phyloP scores from a whole-genome alignment of 1,140 invertebrate genomes.

The Bombus ignitus region DNA sequence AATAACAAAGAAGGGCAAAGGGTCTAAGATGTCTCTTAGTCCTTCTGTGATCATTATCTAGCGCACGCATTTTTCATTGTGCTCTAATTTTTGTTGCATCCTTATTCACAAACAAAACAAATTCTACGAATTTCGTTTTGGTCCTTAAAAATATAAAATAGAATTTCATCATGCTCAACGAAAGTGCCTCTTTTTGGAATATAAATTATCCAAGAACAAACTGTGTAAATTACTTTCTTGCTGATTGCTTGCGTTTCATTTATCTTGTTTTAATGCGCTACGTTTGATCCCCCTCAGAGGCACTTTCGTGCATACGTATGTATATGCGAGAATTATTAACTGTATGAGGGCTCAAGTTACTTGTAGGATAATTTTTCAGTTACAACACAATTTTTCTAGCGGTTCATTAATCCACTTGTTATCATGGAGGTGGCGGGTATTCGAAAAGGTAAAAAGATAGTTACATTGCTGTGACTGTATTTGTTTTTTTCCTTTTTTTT shows the following conservation, averaged over 20 bases:
- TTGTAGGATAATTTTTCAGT: conserved; percentile 61
- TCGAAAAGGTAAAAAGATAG: background rate
- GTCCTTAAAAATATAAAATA: conserved; percentile 5
- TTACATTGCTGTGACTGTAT: background rate
- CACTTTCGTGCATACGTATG: conserved; percentile 44
- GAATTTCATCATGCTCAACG: background rate
- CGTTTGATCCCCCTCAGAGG: conserved; percentile 22
- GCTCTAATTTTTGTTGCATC: conserved; percentile 43
- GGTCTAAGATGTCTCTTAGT: conserved; percentile 14
- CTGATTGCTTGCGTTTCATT: conserved; percentile 4
- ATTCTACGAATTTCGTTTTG: background rate
- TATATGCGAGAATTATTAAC: conserved; percentile 51
- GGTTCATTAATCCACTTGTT: conserved; percentile 52
- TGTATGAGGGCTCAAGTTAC: conserved; percentile 71
- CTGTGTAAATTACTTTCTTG: background rate
- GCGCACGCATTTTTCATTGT: conserved; percentile 54
- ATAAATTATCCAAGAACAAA: conserved; percentile 14
- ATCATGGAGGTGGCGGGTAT: conserved; percentile 45
- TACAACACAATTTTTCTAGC: conserved; percentile 63
- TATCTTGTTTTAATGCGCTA: background rate
- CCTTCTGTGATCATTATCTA: conserved; percentile 29
- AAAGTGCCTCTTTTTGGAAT: conserved; percentile 45
- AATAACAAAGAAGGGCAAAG: conserved; percentile 39
- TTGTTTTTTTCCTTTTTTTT: background rate
- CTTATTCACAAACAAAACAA: conserved; percentile 1